Evolutionary conservation across 2,888 invertebrate species (phyloP), one percentile per base, ranked within the genome.

Genomic region (Tyria jacobaeae): DNA sequence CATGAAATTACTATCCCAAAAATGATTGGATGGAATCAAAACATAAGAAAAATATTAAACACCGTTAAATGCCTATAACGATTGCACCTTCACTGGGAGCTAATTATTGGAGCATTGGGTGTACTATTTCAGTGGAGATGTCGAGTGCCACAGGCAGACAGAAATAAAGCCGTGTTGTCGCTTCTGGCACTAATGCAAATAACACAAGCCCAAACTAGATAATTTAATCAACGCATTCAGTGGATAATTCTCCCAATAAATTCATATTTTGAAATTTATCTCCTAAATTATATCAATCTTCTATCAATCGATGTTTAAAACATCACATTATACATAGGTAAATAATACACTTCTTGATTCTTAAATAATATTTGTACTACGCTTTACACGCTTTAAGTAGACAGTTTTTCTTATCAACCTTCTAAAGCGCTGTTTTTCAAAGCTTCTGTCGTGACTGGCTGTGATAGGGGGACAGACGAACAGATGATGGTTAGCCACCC

Each of bases 111-210:
- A 60, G 37, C 53, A 21, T 21, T 12, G 44, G 21, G 21, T 21
- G 58, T 60, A 66, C 12, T 72, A 70, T 72, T 64, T 64, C 57
- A 62, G 62, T 12, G 56, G 41, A 60, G 44, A 47, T 21, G 34
- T 61, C 63, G 60, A 39, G 55, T 78, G 73, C 55, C 21, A 34
- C 31, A 54, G 78, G 76, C 76, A 70, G 62, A 54, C 65, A 75
- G 76, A 78, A 73, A 78, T 78, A 70, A 70, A 57, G 70, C 53
- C 55, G 39, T 62, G 68, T 58, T 65, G 57, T 55, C 56, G 60
- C 50, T 50, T 65, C 65, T 48, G 62, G 44, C 64, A 66, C 48
- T 56, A 60, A 66, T 60, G 59, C 21, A 21, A 44, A 44, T 44
- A 44, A 44, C 21, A 44, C 44, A 44, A 21, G 21, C 44, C 44